These are phyloP conservation scores for Drosophila fulvimacula DNA, from an alignment of 2,888 invertebrate genomes.

Conservation along the genomic window DNA sequence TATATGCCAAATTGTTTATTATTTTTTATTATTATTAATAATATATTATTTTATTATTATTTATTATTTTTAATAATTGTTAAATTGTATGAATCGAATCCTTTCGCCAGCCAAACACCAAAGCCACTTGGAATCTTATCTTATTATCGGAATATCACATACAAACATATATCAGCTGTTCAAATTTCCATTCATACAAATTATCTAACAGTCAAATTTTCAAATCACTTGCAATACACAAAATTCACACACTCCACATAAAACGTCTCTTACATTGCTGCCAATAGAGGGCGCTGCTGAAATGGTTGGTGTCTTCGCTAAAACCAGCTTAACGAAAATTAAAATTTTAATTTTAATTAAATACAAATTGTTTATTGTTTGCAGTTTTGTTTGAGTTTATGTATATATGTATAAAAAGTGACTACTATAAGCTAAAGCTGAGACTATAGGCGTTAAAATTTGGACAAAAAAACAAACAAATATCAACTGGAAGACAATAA, in stretches of 20 bases:
- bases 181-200: neutral
- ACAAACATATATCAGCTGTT: neutral
- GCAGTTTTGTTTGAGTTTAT: slow-evolving; percentile 15
- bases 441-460: slow-evolving; percentile 41
- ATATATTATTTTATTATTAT: too few species aligned
- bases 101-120: too few species aligned
- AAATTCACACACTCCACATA: neutral
- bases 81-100: too few species aligned
- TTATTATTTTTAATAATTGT: too few species aligned
- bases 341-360: slow-evolving; percentile 14
- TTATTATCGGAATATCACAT: too few species aligned
- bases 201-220: neutral
- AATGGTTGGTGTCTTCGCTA: slow-evolving; percentile 12
- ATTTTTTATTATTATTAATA: too few species aligned
- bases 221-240: too few species aligned
- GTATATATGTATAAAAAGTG: slow-evolving; percentile 16
- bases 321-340: neutral
- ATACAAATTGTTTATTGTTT: slow-evolving; percentile 5
- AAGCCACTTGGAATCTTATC: neutral
- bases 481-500: slow-evolving; percentile 64
- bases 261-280: too few species aligned
- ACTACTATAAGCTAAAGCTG: slow-evolving; percentile 49
- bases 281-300: slow-evolving; percentile 21
- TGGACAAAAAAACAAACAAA: slow-evolving; percentile 9
- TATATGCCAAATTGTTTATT: too few species aligned